These are phyloP conservation scores for Plusia festucae DNA, from an alignment of 2,888 invertebrate species.

Conservation along the genomic window DNA sequence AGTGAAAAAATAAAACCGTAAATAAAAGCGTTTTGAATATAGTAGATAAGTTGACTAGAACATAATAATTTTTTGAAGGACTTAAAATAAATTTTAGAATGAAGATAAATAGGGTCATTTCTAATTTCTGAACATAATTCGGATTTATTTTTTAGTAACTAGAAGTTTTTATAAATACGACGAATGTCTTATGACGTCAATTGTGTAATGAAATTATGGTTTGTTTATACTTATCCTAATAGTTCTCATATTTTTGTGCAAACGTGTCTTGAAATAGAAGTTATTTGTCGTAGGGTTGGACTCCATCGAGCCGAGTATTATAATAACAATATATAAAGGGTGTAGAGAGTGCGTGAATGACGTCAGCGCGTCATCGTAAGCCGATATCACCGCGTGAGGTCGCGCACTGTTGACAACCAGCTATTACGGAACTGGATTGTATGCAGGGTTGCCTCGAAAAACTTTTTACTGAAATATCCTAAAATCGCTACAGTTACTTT, in stretches of 20 bases:
- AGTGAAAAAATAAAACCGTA: no score
- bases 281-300: background rate
- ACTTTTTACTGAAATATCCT: background rate
- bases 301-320: background rate
- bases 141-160: no score
- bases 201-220: background rate
- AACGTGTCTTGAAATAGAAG: background rate
- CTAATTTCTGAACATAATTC: no score
- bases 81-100: no score
- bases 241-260: background rate
- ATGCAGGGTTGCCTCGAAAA: constrained; percentile 34
- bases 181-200: background rate
- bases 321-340: constrained; percentile 15
- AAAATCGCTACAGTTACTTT: background rate
- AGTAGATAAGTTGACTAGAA: no score
- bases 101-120: no score
- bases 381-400: constrained; percentile 45
- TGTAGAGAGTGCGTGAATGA: constrained; percentile 24
- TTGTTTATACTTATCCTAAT: background rate
- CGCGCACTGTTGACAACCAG: constrained; percentile 49
- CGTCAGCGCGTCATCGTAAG: constrained; percentile 43
- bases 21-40: no score
- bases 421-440: constrained; percentile 35
- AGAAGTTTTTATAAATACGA: no score
- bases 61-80: no score